Evolutionary conservation across 1,140 invertebrate species (phyloP).

Genomic region (Papilio dardanus): DNA sequence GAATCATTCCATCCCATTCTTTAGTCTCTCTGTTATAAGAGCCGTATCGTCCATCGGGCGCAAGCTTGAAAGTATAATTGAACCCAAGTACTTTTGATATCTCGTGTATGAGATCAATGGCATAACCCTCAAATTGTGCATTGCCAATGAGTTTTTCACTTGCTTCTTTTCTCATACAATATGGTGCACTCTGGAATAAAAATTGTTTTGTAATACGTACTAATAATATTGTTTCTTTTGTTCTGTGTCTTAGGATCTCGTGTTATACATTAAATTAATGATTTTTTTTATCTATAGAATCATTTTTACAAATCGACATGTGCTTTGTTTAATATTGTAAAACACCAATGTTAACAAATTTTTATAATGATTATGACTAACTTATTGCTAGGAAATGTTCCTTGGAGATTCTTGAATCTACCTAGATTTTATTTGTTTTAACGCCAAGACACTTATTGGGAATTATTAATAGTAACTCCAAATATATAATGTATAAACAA

Average conservation of each 20-base stretch:
- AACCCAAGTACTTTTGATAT: conserved; percentile 94
- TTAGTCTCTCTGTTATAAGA: conserved; percentile 89
- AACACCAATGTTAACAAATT: too few species aligned
- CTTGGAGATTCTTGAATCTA: too few species aligned
- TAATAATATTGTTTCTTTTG: conserved; percentile 43
- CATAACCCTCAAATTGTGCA: conserved; percentile 94
- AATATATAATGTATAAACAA: too few species aligned
- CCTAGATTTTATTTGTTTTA: too few species aligned
- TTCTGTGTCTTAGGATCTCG: too few species aligned
- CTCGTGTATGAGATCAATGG: conserved; percentile 93
- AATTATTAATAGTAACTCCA: too few species aligned
- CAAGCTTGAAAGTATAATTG: conserved; percentile 93
- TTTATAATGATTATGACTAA: too few species aligned
- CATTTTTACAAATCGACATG: background rate
- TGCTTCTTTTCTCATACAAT: conserved; percentile 94
- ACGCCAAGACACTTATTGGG: too few species aligned
- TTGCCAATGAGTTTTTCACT: conserved; percentile 91
- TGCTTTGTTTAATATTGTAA: too few species aligned
- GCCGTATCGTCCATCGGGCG: conserved; percentile 92
- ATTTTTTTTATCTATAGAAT: too few species aligned
- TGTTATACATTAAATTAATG: too few species aligned
- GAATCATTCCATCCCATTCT: conserved; percentile 98
- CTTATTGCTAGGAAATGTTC: too few species aligned
- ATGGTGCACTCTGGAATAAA: conserved; percentile 91
- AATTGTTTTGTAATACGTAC: background rate